Conservation (phyloP, 2,888 invertebrate genomes). For the Phaonia tiefii region DNA sequence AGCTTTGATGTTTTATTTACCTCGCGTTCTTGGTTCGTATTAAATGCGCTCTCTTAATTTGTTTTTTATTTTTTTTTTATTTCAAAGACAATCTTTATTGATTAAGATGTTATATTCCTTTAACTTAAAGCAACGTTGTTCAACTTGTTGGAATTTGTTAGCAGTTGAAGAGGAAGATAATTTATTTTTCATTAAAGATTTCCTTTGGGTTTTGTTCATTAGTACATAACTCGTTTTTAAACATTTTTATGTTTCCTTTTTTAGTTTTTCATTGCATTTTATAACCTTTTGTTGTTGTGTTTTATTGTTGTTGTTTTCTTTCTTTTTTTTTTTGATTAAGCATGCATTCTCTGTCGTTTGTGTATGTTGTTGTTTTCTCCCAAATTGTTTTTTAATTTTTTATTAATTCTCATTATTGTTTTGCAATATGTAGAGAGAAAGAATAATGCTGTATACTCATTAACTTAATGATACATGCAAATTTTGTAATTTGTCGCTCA, state of each 20-base stretch:
- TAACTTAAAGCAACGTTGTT: too few species aligned
- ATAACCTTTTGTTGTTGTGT: background rate
- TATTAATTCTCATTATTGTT: constrained; percentile 25
- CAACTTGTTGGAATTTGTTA: too few species aligned
- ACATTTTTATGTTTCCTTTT: constrained; percentile 21
- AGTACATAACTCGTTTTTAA: constrained; percentile 20
- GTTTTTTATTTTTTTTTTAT: constrained; percentile 38
- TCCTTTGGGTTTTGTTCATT: background rate
- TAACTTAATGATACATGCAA: too few species aligned
- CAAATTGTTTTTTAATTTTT: constrained; percentile 11
- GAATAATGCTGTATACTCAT: constrained; percentile 15
- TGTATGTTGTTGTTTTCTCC: constrained; percentile 26
- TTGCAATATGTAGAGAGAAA: constrained; percentile 51
- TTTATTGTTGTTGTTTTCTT: constrained; percentile 22
- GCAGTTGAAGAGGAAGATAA: too few species aligned
- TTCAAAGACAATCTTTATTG: constrained; percentile 17
- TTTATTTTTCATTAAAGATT: too few species aligned
- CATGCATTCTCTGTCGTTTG: constrained; percentile 7
- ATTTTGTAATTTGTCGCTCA: too few species aligned
- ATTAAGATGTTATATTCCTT: too few species aligned
- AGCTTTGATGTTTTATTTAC: constrained; percentile 79
- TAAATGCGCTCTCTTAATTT: constrained; percentile 61
- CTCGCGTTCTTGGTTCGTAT: constrained; percentile 80
- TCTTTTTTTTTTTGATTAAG: constrained; percentile 2
- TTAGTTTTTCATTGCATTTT: constrained; percentile 13